These are phyloP conservation scores for Coregonus suidteri DNA, from an alignment of 2,797 vertebrate species.

Conservation along the genomic window DNA sequence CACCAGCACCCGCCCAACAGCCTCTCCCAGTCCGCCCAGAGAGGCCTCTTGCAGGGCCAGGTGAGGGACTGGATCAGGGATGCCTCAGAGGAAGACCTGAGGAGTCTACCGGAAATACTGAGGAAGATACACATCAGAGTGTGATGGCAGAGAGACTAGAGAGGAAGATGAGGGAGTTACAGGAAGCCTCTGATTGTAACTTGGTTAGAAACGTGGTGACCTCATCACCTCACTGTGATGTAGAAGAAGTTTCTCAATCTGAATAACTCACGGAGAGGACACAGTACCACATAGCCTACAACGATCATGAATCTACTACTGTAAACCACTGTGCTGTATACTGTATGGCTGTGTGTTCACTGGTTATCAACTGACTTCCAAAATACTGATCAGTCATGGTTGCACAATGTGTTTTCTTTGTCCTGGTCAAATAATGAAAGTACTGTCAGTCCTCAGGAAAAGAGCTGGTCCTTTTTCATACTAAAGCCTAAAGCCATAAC, in stretches of 20 bases:
- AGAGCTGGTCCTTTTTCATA: too few species aligned
- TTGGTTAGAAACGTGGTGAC: not conserved
- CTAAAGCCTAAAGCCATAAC: too few species aligned
- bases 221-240: not conserved
- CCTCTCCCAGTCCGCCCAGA: not conserved
- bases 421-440: not conserved
- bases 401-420: not conserved
- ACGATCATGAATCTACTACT: not conserved
- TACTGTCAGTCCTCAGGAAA: not conserved
- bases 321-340: not conserved
- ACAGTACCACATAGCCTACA: not conserved
- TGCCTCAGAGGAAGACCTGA: constrained; percentile 39
- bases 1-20: too few species aligned
- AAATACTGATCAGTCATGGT: not conserved
- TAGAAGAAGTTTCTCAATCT: not conserved
- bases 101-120: constrained; percentile 49
- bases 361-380: not conserved
- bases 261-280: not conserved
- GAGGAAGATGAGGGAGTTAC: constrained; percentile 33
- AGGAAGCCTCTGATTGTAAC: constrained; percentile 30
- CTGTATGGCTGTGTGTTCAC: not conserved
- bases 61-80: constrained; percentile 51
- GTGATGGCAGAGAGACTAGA: constrained; percentile 36
- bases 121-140: constrained; percentile 17
- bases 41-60: constrained; percentile 21